Conservation (phyloP, 1,140 invertebrate genomes). For the Tachypleus tridentatus region DNA sequence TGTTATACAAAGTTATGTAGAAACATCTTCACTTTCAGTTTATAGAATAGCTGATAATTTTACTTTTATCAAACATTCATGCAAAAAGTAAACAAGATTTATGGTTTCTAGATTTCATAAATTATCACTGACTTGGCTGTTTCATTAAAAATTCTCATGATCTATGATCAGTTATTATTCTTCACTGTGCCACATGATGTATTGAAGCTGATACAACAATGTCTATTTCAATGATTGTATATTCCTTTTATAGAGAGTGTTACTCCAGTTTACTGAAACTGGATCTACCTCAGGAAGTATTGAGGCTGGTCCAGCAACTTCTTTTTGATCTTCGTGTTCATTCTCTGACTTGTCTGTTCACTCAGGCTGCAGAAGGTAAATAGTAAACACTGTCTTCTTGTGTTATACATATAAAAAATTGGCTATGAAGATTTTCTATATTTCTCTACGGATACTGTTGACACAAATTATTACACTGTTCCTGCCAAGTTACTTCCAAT, state of each 20-base stretch:
- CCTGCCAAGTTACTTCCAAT: background rate
- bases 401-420: background rate
- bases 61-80: no score
- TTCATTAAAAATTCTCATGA: background rate
- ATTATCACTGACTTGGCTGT: no score
- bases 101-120: no score
- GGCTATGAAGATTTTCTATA: background rate
- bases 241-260: constrained; percentile 30
- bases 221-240: background rate
- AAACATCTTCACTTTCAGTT: no score
- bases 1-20: no score
- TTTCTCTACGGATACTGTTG: background rate
- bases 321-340: constrained; percentile 77
- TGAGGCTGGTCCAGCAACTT: constrained; percentile 68
- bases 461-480: background rate
- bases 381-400: background rate
- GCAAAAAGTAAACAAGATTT: no score
- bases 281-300: constrained; percentile 63
- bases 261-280: constrained; percentile 35
- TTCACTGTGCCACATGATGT: background rate
- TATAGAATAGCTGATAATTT: no score
- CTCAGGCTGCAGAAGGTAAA: constrained; percentile 53
- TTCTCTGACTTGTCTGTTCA: constrained; percentile 71
- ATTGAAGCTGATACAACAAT: background rate
- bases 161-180: background rate